These are phyloP conservation scores for Labrus mixtus DNA, from an alignment of 2,113 vertebrate species.

Conservation along the genomic window DNA sequence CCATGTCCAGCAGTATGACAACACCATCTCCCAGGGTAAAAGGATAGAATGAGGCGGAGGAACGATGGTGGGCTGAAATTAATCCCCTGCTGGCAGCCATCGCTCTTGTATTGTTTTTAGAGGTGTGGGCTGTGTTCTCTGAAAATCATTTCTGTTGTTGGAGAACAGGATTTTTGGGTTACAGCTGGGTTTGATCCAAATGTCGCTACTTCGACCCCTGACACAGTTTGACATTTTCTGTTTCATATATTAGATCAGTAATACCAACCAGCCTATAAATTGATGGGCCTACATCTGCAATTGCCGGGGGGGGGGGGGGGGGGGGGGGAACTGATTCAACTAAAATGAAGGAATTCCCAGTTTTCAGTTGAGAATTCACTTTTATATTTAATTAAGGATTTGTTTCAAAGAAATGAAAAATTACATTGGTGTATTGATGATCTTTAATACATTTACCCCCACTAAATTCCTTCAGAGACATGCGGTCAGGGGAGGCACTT, in stretches of 20 bases:
- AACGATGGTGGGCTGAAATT: conserved; percentile 59
- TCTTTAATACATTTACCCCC: neutral
- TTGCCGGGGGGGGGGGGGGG: too few species aligned
- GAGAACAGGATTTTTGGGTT: conserved; percentile 41
- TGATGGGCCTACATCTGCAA: too few species aligned
- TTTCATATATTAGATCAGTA: conserved; percentile 10
- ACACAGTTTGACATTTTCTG: conserved; percentile 16
- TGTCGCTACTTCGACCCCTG: conserved; percentile 52
- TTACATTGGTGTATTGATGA: neutral
- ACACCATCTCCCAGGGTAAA: conserved; percentile 71
- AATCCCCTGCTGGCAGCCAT: conserved; percentile 61
- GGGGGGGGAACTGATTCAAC: too few species aligned
- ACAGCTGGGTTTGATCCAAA: conserved; percentile 37
- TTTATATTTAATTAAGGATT: neutral
- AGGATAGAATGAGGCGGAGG: conserved; percentile 64
- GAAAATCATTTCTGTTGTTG: conserved; percentile 71
- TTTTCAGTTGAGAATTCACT: too few species aligned
- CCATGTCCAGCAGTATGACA: conserved; percentile 76
- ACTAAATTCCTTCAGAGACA: too few species aligned
- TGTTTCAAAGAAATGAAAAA: too few species aligned
- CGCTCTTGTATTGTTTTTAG: conserved; percentile 67
- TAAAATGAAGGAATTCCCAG: too few species aligned
- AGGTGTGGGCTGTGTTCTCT: conserved; percentile 75
- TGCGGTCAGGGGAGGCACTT: too few species aligned
- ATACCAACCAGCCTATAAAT: neutral